Percentiles rank a stretch among this genome's conserved stretches.
Evolutionary conservation across 92 coral and sea anemone species (phyloP).

Genomic region (Metridium senile): DNA sequence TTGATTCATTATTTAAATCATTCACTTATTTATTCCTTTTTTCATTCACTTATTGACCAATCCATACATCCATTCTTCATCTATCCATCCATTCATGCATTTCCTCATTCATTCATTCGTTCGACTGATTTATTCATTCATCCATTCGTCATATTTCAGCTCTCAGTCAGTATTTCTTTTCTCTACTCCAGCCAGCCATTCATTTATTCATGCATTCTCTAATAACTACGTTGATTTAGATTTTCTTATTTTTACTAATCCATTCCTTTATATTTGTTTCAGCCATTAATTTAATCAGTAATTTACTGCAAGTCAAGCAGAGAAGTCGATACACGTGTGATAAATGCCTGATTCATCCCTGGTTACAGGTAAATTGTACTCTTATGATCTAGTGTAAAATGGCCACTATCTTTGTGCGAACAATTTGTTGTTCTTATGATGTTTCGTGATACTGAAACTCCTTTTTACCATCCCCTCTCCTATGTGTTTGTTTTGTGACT

Average conservation of each 20-base stretch:
- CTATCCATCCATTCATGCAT: background rate
- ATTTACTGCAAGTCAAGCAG: constrained; percentile 91
- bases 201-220: background rate
- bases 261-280: background rate
- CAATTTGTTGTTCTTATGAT: no score
- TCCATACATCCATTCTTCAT: background rate
- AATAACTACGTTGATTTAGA: no score
- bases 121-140: background rate
- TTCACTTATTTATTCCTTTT: no score
- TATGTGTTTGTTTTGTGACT: background rate
- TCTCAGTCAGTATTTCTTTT: no score
- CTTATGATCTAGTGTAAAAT: no score
- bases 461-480: no score
- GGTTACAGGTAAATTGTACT: constrained; percentile 87
- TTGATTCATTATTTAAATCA: no score
- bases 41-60: no score
- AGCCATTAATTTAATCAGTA: constrained; percentile 92
- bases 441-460: no score
- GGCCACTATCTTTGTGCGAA: no score
- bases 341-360: constrained; percentile 91
- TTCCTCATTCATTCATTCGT: background rate
- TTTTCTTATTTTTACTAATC: background rate
- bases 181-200: background rate
- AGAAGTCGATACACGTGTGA: constrained; percentile 94
- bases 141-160: background rate